Conservation (phyloP, 2,113 vertebrate species). For the Peromyscus californicus region DNA sequence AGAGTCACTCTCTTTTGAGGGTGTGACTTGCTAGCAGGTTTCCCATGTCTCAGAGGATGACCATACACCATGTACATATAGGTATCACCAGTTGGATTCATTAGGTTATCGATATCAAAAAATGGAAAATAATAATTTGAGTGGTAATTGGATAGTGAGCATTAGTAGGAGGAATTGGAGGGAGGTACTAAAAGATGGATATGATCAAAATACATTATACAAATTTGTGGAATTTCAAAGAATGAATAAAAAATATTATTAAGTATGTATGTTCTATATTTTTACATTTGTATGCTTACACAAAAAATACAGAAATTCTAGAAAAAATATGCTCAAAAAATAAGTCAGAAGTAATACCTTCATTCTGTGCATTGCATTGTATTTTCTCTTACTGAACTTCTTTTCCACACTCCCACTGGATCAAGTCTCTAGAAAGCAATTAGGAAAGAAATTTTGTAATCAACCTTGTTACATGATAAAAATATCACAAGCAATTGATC, state of each 20-base stretch:
- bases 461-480: slow-evolving; percentile 5
- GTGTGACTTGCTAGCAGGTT: not conserved
- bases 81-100: not conserved
- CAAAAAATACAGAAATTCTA: not conserved
- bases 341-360: not conserved
- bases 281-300: not conserved
- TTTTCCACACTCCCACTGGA: not conserved
- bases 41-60: not conserved
- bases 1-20: not conserved
- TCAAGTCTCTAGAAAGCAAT: not conserved
- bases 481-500: not conserved
- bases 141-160: not conserved
- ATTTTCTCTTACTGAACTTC: not conserved
- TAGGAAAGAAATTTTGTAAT: not conserved
- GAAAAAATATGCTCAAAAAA: not conserved
- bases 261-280: not conserved
- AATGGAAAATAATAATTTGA: not conserved
- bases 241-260: not conserved
- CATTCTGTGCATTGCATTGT: not conserved
- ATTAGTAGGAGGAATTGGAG: not conserved
- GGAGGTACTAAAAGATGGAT: not conserved
- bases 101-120: not conserved
- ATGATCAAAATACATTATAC: not conserved
- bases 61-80: not conserved
- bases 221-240: not conserved